Evolutionary conservation across 2,113 vertebrate species (phyloP).

Genomic region (Rhabdornis inornatus): DNA sequence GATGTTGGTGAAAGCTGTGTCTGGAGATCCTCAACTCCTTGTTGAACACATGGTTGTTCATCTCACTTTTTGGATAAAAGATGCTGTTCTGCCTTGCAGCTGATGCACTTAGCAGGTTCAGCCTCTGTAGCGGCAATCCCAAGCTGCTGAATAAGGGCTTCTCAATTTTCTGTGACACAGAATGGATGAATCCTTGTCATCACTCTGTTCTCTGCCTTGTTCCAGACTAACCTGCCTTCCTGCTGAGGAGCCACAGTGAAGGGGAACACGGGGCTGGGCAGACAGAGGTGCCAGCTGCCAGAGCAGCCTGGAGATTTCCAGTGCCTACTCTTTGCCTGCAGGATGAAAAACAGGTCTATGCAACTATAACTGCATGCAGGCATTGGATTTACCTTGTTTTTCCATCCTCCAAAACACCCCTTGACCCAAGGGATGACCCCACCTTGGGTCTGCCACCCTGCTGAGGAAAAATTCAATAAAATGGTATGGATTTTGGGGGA

Average conservation of each 20-base stretch:
- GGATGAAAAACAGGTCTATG: not conserved
- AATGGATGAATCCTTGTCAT: not conserved
- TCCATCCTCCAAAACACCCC: not conserved
- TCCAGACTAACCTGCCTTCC: not conserved
- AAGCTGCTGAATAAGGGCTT: not conserved
- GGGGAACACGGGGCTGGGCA: not conserved
- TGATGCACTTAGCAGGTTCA: not conserved
- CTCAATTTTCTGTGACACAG: not conserved
- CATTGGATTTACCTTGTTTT: not conserved
- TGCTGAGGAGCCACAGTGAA: rapidly evolving
- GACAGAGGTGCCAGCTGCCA: not conserved
- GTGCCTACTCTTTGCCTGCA: not conserved
- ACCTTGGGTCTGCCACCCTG: not conserved
- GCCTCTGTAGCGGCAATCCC: not conserved
- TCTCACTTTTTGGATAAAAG: not conserved
- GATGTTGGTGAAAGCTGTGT: not conserved
- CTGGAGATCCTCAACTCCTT: not conserved
- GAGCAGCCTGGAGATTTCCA: not conserved
- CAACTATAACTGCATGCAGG: not conserved
- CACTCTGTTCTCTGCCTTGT: not conserved
- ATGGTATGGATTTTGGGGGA: not conserved
- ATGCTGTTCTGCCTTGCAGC: not conserved
- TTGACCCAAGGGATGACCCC: not conserved
- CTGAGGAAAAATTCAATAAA: not conserved
- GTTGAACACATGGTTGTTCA: not conserved